Evolutionary conservation across 2,797 vertebrate genomes (phyloP), one percentile per base, ranked within the genome.

Genomic region (Mus spretus): DNA sequence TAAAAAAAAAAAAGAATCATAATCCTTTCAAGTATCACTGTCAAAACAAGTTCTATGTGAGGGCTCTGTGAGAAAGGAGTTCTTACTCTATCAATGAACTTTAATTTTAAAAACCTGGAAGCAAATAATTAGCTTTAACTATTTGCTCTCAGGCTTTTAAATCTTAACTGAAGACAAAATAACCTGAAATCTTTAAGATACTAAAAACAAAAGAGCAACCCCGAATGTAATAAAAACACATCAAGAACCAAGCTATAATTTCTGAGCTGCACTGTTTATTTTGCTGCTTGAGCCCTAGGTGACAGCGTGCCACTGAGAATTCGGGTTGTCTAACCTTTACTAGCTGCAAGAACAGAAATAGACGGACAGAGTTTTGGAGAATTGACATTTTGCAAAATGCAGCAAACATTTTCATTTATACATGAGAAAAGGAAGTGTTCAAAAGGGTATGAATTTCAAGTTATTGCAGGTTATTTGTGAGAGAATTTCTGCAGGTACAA

Each of bases 231-330:
- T 90, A 98, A 99, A 98, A 98, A 98, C 98, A 98, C 98, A 98
- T 98, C 98, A 98, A 98, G 98, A 99, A 98, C 98, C 98, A 98
- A 98, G 97, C 98, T 98, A 98, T 97, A 98, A 99, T 98, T 98
- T 99, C 98, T 99, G 98, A 99, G 99, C 98, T 98, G 98, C 98
- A 99, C 98, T 98, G 98, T 99, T 99, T 99, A 99, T 99, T 99
- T 99, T 98, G 98, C 98, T 98, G 99, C 98, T 99, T 99, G 98
- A 98, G 99, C 98, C 98, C 98, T 98, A 98, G 98, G 98, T 99
- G 99, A 98, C 99, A 98, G 98, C 98, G 98, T 98, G 98, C 98
- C 99, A 99, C 99, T 98, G 91, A 98, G 98, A 98, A 98, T 98
- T 98, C n/a, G 98, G 98, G 98, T 98, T 98, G 95, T 98, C 98